Percentiles rank a stretch among this genome's conserved stretches.
Conservation (phyloP, 2,113 vertebrate species). For the Corvus hawaiiensis region DNA sequence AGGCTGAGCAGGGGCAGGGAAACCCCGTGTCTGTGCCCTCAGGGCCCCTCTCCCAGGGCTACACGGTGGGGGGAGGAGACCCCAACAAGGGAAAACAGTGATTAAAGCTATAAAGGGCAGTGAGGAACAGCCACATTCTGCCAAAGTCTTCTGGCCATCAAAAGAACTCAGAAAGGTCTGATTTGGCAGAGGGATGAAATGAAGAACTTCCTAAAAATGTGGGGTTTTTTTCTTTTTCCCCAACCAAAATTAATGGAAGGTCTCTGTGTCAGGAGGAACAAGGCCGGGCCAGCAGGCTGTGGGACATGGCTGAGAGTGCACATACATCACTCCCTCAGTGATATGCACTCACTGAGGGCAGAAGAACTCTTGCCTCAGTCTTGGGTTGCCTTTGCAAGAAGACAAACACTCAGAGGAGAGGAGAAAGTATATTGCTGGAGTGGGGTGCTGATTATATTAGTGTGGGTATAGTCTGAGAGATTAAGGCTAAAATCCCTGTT, state of each 20-base stretch:
- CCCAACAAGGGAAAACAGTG: neutral
- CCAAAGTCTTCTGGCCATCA: neutral
- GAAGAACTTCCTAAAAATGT: neutral
- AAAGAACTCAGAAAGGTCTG: neutral
- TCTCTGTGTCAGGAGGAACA: neutral
- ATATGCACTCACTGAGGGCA: neutral
- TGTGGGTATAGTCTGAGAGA: rapidly evolving
- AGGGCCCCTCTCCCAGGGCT: too few species aligned
- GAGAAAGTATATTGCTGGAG: neutral
- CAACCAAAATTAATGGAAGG: neutral
- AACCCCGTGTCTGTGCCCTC: too few species aligned
- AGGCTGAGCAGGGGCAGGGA: too few species aligned
- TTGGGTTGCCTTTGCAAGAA: neutral
- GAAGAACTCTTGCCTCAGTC: neutral
- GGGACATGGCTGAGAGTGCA: neutral
- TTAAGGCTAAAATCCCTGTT: neutral
- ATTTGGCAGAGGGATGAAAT: neutral
- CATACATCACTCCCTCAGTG: neutral
- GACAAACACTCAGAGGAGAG: neutral
- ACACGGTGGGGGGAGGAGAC: too few species aligned
- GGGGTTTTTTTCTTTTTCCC: neutral
- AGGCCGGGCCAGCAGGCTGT: neutral
- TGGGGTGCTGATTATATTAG: neutral
- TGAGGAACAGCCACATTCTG: neutral
- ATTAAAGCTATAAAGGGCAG: neutral